These are phyloP conservation scores for Macropis europaea DNA, from an alignment of 2,888 invertebrate genomes.

Conservation along the genomic window DNA sequence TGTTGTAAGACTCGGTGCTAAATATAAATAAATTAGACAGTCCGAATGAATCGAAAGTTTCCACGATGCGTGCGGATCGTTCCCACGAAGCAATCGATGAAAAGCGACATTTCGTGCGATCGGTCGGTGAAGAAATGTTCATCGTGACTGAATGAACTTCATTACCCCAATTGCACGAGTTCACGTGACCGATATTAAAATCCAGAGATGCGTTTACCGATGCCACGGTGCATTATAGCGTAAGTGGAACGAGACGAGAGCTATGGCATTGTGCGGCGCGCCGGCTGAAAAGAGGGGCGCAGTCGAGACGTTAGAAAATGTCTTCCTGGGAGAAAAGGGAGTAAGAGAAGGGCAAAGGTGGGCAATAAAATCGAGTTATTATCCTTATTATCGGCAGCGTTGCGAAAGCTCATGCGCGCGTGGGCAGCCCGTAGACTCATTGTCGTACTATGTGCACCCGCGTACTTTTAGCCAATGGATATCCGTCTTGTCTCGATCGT, in stretches of 20 bases:
- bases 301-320: constrained; percentile 55
- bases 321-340: constrained; percentile 57
- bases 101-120: no score
- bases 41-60: no score
- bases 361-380: constrained; percentile 68
- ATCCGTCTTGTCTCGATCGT: constrained; percentile 24
- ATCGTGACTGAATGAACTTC: neutral
- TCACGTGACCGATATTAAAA: constrained; percentile 29
- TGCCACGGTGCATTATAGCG: constrained; percentile 49
- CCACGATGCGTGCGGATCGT: no score
- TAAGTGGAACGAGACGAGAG: constrained; percentile 54
- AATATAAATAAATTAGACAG: no score
- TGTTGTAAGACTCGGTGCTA: no score
- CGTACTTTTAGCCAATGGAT: constrained; percentile 41
- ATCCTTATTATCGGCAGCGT: constrained; percentile 63
- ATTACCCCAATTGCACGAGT: constrained; percentile 38
- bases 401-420: constrained; percentile 57
- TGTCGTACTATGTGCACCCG: constrained; percentile 65
- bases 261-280: constrained; percentile 46
- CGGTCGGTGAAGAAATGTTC: neutral
- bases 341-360: constrained; percentile 59
- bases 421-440: constrained; percentile 59
- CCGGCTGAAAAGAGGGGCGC: constrained; percentile 39
- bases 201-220: constrained; percentile 53
- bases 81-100: no score